phyloP scores from a whole-genome alignment of 2,888 invertebrate genomes.

The Notodonta dromedarius region DNA sequence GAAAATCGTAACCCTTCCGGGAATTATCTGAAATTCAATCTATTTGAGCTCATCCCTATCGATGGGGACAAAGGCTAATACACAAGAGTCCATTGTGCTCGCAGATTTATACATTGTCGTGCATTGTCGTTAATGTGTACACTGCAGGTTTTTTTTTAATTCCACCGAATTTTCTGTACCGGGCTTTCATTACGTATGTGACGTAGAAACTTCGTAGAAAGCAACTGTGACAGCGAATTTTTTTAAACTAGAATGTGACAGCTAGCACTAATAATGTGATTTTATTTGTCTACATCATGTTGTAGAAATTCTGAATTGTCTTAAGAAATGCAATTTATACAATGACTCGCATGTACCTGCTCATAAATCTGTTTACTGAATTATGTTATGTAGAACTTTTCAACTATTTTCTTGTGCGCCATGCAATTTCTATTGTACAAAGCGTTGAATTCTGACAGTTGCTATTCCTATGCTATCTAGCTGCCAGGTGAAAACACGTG shows the following conservation, averaged over 20 bases:
- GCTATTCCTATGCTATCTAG: slow-evolving; percentile 35
- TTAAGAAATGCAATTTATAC: not conserved
- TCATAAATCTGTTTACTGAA: not conserved
- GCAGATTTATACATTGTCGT: slow-evolving; percentile 76
- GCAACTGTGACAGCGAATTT: slow-evolving; percentile 8
- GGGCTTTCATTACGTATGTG: slow-evolving; percentile 28
- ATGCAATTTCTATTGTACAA: slow-evolving; percentile 29
- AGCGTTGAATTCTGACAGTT: slow-evolving; percentile 27
- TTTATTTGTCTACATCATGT: too few relatives aligned
- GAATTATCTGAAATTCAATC: slow-evolving; percentile 81
- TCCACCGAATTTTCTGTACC: slow-evolving; percentile 53
- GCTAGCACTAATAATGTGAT: not conserved
- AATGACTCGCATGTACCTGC: not conserved
- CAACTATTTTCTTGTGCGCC: slow-evolving; percentile 14
- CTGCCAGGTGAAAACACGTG: slow-evolving; percentile 15
- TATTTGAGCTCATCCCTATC: slow-evolving; percentile 78
- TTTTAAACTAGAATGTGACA: not conserved
- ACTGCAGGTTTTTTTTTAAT: slow-evolving; percentile 65
- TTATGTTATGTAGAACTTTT: not conserved
- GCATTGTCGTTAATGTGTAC: slow-evolving; percentile 78
- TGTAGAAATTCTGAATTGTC: not conserved
- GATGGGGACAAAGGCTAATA: slow-evolving; percentile 76
- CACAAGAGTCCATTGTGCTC: slow-evolving; percentile 70
- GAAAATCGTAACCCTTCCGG: slow-evolving; percentile 65
- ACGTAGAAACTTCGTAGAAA: slow-evolving; percentile 16